Conservation (phyloP, 2,888 invertebrate species). For the Hetaerina titia region DNA sequence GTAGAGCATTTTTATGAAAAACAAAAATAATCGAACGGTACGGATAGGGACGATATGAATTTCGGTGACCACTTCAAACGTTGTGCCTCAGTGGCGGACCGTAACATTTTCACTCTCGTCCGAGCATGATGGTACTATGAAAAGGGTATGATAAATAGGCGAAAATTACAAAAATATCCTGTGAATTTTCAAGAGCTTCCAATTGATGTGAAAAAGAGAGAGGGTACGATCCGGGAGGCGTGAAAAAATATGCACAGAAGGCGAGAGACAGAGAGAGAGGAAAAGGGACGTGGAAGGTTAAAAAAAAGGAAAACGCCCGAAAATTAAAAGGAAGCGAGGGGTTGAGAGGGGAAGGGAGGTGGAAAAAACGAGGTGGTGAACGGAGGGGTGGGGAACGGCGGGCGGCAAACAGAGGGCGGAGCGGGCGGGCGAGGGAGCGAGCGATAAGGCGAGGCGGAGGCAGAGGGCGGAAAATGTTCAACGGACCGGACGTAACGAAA, state of each 20-base stretch:
- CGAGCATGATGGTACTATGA: not conserved
- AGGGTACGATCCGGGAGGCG: not conserved
- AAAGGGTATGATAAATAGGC: not conserved
- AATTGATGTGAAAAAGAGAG: too few species aligned
- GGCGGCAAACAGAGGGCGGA: not conserved
- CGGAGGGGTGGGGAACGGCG: not conserved
- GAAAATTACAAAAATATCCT: not conserved
- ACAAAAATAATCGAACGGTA: too few species aligned
- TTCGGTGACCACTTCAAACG: too few species aligned
- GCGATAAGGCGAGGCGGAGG: not conserved
- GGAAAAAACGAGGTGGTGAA: not conserved
- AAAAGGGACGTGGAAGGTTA: not conserved
- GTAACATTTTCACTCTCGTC: too few species aligned
- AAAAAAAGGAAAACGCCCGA: not conserved
- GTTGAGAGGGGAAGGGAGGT: not conserved
- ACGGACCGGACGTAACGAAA: conserved; percentile 24
- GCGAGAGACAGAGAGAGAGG: not conserved
- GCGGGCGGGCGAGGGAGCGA: too few species aligned
- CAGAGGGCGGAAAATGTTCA: conserved; percentile 2
- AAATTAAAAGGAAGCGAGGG: not conserved
- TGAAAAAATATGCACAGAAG: not conserved
- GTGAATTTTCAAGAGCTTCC: not conserved
- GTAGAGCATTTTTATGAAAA: too few species aligned
- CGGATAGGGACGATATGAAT: too few species aligned
- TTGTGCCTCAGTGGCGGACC: too few species aligned